Percentiles rank a stretch among this genome's conserved stretches.
These are phyloP conservation scores for Holacanthus passer DNA, from an alignment of 2,113 vertebrate genomes.

Conservation along the genomic window DNA sequence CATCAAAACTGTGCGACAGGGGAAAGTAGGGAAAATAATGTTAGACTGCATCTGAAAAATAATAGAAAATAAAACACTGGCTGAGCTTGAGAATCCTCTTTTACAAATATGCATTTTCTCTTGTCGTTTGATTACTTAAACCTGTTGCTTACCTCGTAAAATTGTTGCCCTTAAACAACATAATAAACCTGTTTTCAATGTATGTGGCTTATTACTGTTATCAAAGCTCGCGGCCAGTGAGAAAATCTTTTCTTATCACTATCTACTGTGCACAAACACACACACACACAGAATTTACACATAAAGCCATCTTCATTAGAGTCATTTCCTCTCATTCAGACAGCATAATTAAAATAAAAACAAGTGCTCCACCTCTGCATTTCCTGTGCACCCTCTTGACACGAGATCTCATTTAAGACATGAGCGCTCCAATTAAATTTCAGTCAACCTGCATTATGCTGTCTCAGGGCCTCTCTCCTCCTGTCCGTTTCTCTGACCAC, in stretches of 20 bases:
- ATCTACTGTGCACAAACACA: slow-evolving; percentile 7
- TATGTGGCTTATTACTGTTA: slow-evolving; percentile 2
- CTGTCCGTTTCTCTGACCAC: slow-evolving; percentile 36
- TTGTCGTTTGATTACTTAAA: slow-evolving; percentile 8
- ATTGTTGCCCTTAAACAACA: slow-evolving; percentile 11
- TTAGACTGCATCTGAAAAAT: neutral
- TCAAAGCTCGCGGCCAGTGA: slow-evolving; percentile 2
- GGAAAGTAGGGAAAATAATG: slow-evolving; percentile 6
- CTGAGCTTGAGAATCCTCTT: slow-evolving; percentile 16
- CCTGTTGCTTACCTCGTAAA: slow-evolving; percentile 38
- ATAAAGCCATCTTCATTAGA: slow-evolving; percentile 21
- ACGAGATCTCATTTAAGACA: slow-evolving; percentile 55
- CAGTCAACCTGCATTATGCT: slow-evolving; percentile 60
- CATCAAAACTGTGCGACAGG: neutral
- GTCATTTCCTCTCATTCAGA: slow-evolving; percentile 17
- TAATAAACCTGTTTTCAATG: neutral
- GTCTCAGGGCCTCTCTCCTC: slow-evolving; percentile 41
- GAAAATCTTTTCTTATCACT: neutral
- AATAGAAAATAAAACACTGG: slow-evolving; percentile 32
- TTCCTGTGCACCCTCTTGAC: slow-evolving; percentile 31
- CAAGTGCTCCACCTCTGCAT: slow-evolving; percentile 13
- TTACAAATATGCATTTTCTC: neutral
- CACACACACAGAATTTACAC: neutral
- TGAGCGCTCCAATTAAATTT: slow-evolving; percentile 59
- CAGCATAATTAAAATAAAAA: slow-evolving; percentile 29